Evolutionary conservation across 2,113 vertebrate genomes (phyloP), one percentile per base, ranked within the genome.

Genomic region (Poecile atricapillus): DNA sequence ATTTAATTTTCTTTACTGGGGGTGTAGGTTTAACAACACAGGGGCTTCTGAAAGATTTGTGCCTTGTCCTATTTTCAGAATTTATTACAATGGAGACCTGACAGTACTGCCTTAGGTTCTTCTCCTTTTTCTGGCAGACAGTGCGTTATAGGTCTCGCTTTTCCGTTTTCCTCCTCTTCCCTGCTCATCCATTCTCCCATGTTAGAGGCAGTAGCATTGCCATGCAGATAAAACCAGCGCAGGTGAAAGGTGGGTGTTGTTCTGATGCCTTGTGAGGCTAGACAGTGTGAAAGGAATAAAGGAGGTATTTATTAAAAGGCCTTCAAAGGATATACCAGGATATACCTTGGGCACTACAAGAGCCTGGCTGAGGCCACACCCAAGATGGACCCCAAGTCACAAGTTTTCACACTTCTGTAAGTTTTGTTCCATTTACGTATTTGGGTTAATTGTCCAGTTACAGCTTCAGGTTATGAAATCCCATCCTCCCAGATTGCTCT

Each of bases 311-410:
- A 22, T 78, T 78, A 22, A 63, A 43, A 22, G 8, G 23, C 13
- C 46, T 33, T 27, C 37, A 41, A 41, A 77, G 11, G 14, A 21
- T 20, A 17, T 23, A 16, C 46, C 46, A 77, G 11, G 14, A 21
- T 20, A 17, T 23, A 16, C 46, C 46, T 63, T 52, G 46, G 35
- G 35, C 30, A 52, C 10, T 41, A 10, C 46, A 41, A 77, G 23
- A 52, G 18, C 23, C 37, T 1, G 1, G 30, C 35, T 0, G 0
- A 27, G 17, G 35, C 46, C 63, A 6, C 22, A 41, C 46, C 35
- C 35, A n/a, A 50, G 75, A 41, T 41, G 33, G 33, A 30, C 2
- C 0, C 7, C 3, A 0, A 1, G 19, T 30, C 41, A 58, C 1
- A 1, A 62, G 17, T 7, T 50, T 41, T 50, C 46, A 63, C 58